Evolutionary conservation across 2,797 vertebrate genomes (phyloP), one percentile per base, ranked within the genome.

Genomic region (Phyllotis vaccarum): DNA sequence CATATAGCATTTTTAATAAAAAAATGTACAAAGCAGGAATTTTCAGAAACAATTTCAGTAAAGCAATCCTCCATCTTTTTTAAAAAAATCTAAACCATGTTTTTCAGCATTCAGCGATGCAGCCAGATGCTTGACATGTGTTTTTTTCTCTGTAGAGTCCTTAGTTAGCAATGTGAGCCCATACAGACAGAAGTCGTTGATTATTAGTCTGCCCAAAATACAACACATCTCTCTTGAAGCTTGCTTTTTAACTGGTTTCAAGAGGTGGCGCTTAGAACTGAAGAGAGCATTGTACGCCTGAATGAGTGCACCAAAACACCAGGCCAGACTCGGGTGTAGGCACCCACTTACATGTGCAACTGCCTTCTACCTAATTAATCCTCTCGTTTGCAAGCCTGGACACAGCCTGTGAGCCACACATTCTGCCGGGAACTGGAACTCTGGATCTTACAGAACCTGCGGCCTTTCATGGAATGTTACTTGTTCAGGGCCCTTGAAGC

Each of bases 351-450:
- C 80, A 96, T 93, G 97, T 90, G 90, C 95, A 95, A 98, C 95
- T 95, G 97, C 94, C 94, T 97, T 96, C 96, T 96, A 95, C 96
- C 96, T 97, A 97, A 97, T 98, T 97, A 98, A 97, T 96, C 97
- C 96, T 97, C 96, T 91, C 93, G n/a, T 91, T 89, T 96, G 96
- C 96, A 95, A 96, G 97, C 87, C 95, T 93, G 94, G 94, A 96
- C 95, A 8, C 24, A 40, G 97, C 96, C 95, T 87, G 92, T 96
- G 97, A 96, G 93, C 90, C 90, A 90, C 86, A 79, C 97, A 96
- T 97, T 96, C 94, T 92, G 37, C 90, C 91, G 80, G 94, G 94
- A 97, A 97, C 96, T 96, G 90, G 94, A 91, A 96, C 88, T 89
- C 96, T 80, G 93, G 94, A 54, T 86, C 88, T 96, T 90, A 81